phyloP scores from a whole-genome alignment of 2,113 vertebrate species.

The Paracanthobrama guichenoti region DNA sequence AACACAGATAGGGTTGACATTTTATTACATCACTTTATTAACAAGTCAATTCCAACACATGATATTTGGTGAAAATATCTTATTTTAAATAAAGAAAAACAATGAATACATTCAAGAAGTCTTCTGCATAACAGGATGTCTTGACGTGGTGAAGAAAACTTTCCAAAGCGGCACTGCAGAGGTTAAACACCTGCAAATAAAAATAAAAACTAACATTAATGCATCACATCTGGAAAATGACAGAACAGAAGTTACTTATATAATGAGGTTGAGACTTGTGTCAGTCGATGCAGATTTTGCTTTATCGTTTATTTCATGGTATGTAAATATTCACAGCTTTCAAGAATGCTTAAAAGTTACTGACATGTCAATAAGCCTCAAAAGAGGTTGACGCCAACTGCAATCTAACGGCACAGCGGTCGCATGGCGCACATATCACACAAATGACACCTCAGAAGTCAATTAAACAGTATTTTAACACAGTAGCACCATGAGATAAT shows the following conservation, averaged over 20 bases:
- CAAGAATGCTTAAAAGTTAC: neutral
- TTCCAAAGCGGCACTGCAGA: neutral
- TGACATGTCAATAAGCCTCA: neutral
- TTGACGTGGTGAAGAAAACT: neutral
- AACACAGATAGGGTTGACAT: neutral
- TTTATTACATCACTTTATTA: neutral
- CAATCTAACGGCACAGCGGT: no score
- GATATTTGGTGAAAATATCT: neutral
- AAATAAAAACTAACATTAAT: no score
- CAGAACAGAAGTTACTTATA: neutral
- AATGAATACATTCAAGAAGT: neutral
- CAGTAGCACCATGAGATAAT: no score
- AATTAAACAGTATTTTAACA: no score
- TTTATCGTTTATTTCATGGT: neutral
- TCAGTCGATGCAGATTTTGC: no score
- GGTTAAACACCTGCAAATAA: neutral
- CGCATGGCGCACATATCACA: no score
- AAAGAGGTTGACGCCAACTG: neutral
- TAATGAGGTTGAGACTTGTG: neutral
- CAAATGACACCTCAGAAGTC: no score
- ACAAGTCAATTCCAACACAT: neutral
- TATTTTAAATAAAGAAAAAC: neutral
- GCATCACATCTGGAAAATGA: neutral
- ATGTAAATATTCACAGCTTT: neutral
- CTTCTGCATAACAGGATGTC: neutral